These are phyloP conservation scores for Cinclus mexicanus DNA, from an alignment of 2,113 vertebrate species.

Conservation along the genomic window DNA sequence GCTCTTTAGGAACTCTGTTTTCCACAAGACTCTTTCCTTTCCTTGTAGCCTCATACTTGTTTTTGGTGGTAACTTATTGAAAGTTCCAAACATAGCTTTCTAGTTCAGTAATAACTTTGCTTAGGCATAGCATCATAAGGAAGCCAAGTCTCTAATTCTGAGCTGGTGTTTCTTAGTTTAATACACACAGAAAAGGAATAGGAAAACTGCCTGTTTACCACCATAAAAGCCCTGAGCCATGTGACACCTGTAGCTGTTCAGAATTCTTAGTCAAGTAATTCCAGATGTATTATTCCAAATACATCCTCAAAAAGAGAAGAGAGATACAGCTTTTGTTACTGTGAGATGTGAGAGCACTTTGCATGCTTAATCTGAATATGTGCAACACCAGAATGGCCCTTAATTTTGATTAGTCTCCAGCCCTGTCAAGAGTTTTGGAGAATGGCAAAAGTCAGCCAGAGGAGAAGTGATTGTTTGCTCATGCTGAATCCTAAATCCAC, in stretches of 20 bases:
- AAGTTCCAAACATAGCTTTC: not conserved
- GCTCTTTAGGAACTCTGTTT: not conserved
- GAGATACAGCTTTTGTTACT: not conserved
- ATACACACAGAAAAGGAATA: not conserved
- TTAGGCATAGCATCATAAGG: not conserved
- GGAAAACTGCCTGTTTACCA: not conserved
- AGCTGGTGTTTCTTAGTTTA: not conserved
- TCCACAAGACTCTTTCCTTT: not conserved
- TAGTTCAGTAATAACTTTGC: not conserved
- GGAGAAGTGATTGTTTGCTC: not conserved
- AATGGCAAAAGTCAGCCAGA: not conserved
- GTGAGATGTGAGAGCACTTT: not conserved
- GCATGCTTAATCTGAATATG: not conserved
- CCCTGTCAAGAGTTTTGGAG: not conserved
- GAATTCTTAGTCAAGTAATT: not conserved
- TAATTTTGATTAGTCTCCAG: not conserved
- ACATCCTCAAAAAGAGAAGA: not conserved
- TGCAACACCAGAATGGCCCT: not conserved
- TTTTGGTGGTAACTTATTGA: not conserved
- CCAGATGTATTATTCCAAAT: not conserved
- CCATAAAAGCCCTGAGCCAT: not conserved
- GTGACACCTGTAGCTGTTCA: not conserved
- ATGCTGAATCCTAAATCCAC: not conserved
- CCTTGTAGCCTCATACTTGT: not conserved
- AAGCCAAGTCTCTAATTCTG: not conserved